phyloP scores from a whole-genome alignment of 2,888 invertebrate species.

The Keiferia lycopersicella region DNA sequence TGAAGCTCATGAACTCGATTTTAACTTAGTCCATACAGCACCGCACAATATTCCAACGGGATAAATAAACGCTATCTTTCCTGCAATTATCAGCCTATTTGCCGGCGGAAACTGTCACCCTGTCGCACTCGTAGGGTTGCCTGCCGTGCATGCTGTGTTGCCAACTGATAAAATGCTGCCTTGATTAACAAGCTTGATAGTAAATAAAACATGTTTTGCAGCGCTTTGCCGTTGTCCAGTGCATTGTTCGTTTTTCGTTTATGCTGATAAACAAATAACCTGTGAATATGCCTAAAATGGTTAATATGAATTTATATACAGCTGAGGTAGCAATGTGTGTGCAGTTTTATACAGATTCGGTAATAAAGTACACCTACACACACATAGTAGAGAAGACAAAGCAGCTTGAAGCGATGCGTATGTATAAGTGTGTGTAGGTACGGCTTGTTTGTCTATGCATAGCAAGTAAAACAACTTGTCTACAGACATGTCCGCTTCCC shows the following conservation, averaged over 20 bases:
- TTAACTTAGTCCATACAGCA: background rate
- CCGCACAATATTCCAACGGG: background rate
- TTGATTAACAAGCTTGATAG: slow-evolving; percentile 14
- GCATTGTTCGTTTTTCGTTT: background rate
- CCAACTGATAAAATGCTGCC: background rate
- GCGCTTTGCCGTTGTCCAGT: background rate
- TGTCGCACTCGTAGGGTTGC: slow-evolving; percentile 25
- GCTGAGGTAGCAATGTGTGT: no score
- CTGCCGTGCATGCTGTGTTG: background rate
- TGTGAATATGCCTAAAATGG: background rate
- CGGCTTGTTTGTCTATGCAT: no score
- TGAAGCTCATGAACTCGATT: background rate
- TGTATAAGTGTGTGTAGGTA: no score
- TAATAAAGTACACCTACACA: no score
- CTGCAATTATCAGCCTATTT: slow-evolving; percentile 66
- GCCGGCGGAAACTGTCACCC: slow-evolving; percentile 62
- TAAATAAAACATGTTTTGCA: slow-evolving; percentile 5
- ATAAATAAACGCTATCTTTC: slow-evolving; percentile 50
- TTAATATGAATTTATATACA: no score
- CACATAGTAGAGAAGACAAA: no score
- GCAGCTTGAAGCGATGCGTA: no score
- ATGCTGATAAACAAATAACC: background rate
- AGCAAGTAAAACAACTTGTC: no score
- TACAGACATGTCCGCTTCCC: no score
- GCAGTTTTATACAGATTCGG: no score